Conservation (phyloP, 1,140 invertebrate species). For the Drosophila pallidifrons region DNA sequence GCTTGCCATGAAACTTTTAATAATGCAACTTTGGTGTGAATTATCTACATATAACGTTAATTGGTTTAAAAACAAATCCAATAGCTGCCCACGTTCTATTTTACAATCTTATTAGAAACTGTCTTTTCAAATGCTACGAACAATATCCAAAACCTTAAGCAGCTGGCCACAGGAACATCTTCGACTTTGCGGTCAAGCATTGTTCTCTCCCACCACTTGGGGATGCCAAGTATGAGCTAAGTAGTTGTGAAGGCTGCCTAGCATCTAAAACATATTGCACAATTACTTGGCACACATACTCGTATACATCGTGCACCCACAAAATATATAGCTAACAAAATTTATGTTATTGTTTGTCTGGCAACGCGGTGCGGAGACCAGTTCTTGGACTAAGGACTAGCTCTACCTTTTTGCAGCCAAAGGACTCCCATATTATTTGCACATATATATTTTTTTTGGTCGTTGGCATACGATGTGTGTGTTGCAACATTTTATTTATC, state of each 20-base stretch:
- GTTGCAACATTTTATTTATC: slow-evolving; percentile 83
- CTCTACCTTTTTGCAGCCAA: slow-evolving; percentile 56
- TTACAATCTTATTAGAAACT: neutral
- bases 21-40: too few relatives aligned
- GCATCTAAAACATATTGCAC: slow-evolving; percentile 77
- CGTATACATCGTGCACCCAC: slow-evolving; percentile 11
- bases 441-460: slow-evolving; percentile 41
- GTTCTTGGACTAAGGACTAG: slow-evolving; percentile 39
- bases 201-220: neutral
- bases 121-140: neutral
- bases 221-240: slow-evolving; percentile 15
- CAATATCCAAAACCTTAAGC: neutral
- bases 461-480: slow-evolving; percentile 39
- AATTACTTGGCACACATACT: slow-evolving; percentile 67
- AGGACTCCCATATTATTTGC: slow-evolving; percentile 70
- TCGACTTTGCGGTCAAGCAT: slow-evolving; percentile 64
- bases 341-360: slow-evolving; percentile 83
- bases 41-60: too few relatives aligned
- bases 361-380: slow-evolving; percentile 43
- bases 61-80: too few relatives aligned
- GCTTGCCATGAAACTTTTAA: too few relatives aligned
- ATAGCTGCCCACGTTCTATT: neutral
- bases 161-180: slow-evolving; percentile 1
- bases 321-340: slow-evolving; percentile 71
- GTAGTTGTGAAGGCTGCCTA: slow-evolving; percentile 45